Conservation (phyloP, 2,113 vertebrate species). For the Panthera tigris region DNA sequence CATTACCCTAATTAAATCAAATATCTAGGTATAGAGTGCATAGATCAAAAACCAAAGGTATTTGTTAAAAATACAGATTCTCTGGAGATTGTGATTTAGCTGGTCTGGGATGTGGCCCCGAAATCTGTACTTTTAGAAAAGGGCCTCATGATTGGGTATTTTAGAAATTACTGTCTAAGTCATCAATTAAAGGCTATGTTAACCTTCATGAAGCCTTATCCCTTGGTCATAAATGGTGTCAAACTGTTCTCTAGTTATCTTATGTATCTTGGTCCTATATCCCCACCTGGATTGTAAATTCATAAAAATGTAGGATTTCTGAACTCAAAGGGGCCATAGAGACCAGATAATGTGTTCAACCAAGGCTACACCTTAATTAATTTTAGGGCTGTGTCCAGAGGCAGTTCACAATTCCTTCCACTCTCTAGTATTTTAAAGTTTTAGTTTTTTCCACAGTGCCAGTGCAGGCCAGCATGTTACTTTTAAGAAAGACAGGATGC, state of each 20-base stretch:
- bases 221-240: not conserved
- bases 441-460: not conserved
- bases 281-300: not conserved
- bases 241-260: not conserved
- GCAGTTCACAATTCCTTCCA: not conserved
- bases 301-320: constrained; percentile 39
- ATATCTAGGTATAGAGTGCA: not conserved
- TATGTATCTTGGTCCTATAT: not conserved
- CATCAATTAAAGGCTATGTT: not conserved
- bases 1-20: not conserved
- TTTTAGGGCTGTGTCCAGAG: not conserved
- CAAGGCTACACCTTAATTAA: not conserved
- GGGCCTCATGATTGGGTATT: not conserved
- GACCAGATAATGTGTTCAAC: not conserved
- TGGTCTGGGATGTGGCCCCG: not conserved
- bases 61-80: not conserved
- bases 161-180: not conserved
- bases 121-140: constrained; percentile 26
- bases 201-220: not conserved
- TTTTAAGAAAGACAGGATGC: not conserved
- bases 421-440: not conserved
- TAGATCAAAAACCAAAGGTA: not conserved
- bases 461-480: not conserved
- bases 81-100: not conserved
- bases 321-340: not conserved